These are phyloP conservation scores for Diaprepes abbreviatus DNA, from an alignment of 2,888 invertebrate species.

Conservation along the genomic window DNA sequence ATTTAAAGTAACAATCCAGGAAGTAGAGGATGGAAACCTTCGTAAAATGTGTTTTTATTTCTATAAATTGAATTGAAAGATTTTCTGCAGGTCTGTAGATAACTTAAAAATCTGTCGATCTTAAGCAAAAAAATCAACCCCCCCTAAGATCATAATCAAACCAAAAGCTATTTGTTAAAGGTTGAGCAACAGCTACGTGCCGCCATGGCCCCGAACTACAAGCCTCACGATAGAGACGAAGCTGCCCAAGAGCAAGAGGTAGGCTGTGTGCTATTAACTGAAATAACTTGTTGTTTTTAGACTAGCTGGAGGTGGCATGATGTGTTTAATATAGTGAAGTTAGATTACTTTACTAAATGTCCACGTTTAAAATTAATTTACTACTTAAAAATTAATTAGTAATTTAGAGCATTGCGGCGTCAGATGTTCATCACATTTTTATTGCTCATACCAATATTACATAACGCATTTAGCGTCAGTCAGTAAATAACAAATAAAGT, in stretches of 20 bases:
- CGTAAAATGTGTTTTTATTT: too few species aligned
- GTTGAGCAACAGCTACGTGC: slow-evolving; percentile 90
- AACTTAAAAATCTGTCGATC: background rate
- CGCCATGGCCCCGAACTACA: slow-evolving; percentile 86
- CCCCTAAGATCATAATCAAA: background rate
- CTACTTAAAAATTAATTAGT: slow-evolving; percentile 9
- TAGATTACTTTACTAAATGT: slow-evolving; percentile 45
- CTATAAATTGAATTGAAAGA: too few species aligned
- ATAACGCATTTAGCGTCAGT: too few species aligned
- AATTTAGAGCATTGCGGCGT: background rate
- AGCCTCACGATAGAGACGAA: slow-evolving; percentile 85
- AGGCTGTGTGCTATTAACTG: slow-evolving; percentile 66
- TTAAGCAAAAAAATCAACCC: background rate
- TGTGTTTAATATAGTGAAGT: slow-evolving; percentile 46
- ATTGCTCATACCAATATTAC: too few species aligned
- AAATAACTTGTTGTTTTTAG: slow-evolving; percentile 44
- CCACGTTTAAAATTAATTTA: slow-evolving; percentile 26
- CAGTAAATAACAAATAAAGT: too few species aligned
- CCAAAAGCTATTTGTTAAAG: slow-evolving; percentile 68
- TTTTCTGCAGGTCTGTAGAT: too few species aligned
- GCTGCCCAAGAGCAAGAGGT: slow-evolving; percentile 91
- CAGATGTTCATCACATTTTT: too few species aligned
- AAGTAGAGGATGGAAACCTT: too few species aligned
- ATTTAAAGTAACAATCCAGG: too few species aligned
- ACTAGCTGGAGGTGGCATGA: slow-evolving; percentile 60